phyloP scores from a whole-genome alignment of 2,888 invertebrate species.

The Ophion ellenae region DNA sequence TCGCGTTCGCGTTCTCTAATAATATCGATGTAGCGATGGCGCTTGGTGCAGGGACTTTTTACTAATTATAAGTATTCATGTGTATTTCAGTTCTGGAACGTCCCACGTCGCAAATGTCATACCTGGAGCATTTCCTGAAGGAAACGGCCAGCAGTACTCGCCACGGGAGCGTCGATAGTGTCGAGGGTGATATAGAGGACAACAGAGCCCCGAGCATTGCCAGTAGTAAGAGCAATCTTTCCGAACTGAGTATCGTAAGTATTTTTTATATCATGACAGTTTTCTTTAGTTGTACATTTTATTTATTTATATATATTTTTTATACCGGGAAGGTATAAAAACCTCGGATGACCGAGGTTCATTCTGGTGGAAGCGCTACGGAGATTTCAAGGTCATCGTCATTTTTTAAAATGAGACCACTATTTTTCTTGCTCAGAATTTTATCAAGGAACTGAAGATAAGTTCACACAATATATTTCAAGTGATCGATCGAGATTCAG shows the following conservation, averaged over 20 bases:
- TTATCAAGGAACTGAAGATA: no score
- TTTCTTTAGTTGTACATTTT: background rate
- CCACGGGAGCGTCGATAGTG: constrained; percentile 87
- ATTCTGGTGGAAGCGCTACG: no score
- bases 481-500: no score
- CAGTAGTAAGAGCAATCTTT: constrained; percentile 93
- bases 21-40: background rate
- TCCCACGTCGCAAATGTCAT: constrained; percentile 96
- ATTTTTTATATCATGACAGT: constrained; percentile 34
- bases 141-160: constrained; percentile 86
- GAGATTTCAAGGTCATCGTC: no score
- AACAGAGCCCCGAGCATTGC: constrained; percentile 90
- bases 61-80: background rate
- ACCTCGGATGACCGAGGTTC: no score
- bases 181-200: constrained; percentile 91
- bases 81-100: constrained; percentile 91
- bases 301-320: background rate
- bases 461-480: no score
- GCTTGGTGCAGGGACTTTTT: background rate
- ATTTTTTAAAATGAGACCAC: no score
- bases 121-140: constrained; percentile 95
- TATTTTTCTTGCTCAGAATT: no score
- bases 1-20: constrained; percentile 18
- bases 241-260: constrained; percentile 92
- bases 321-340: background rate